phyloP scores from a whole-genome alignment of 2,797 vertebrate genomes.

The Pygocentrus nattereri region DNA sequence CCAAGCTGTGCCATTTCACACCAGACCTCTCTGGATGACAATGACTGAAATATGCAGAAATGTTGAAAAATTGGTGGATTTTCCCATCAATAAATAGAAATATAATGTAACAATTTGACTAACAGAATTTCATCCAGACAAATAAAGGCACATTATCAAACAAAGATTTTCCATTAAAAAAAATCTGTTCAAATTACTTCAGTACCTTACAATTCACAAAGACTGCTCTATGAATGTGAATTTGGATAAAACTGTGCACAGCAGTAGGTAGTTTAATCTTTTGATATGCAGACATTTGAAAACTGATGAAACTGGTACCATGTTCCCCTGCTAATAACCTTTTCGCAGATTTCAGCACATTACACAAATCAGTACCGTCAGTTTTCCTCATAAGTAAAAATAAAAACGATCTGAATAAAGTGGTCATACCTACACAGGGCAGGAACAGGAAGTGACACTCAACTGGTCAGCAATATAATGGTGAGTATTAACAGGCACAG shows the following conservation, averaged over 20 bases:
- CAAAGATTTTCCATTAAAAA: background rate
- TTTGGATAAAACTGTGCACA: slow-evolving; percentile 3
- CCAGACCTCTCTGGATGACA: too few relatives aligned
- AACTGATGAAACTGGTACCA: background rate
- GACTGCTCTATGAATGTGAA: background rate
- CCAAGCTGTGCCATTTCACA: too few relatives aligned
- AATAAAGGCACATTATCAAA: slow-evolving; percentile 48
- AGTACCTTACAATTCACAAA: slow-evolving; percentile 3
- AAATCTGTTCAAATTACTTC: background rate
- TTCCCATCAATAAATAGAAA: background rate
- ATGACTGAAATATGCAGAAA: too few relatives aligned
- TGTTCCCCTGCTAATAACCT: background rate
- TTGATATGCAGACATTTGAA: background rate
- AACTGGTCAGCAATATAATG: slow-evolving; percentile 29
- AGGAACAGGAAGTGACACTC: slow-evolving; percentile 32
- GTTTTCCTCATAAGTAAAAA: slow-evolving; percentile 1
- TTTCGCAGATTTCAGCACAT: background rate
- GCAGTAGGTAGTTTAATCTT: background rate
- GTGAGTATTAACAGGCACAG: slow-evolving; percentile 8
- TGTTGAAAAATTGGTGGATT: too few relatives aligned
- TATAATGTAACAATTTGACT: background rate
- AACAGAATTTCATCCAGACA: slow-evolving; percentile 25
- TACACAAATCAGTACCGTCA: background rate
- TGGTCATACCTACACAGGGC: slow-evolving; percentile 2
- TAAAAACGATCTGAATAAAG: background rate